Base-by-base conservation (phyloP, 2,888 invertebrate genomes). In the Baccha elongata region DNA sequence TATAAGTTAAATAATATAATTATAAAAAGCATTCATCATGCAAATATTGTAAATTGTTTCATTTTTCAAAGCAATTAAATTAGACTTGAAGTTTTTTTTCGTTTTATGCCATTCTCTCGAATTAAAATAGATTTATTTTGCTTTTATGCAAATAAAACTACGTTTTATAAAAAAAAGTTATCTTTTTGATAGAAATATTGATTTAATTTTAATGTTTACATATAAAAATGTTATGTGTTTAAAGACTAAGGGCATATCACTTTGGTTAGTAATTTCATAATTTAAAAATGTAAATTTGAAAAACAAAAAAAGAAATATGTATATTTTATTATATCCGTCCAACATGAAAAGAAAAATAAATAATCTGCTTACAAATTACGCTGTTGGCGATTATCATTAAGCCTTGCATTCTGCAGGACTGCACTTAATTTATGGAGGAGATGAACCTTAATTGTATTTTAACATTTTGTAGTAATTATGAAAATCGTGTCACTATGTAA, bases 401-500 rank as follows among this genome's bases (percentile, higher is more conserved):
- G 65, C 81, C 60, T 74, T 69, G 62, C 40, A 42, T 67, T 65
- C 71, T 65, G 76, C 60, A 65, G 35, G 58, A 35, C 42, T 71
- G 60, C 58, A 75, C 81, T 72, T 76, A 76, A 81, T 81, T 81
- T 73, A 76, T 76, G 65, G 58, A 67, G 35, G 53, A 53, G 71
- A 81, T 81, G 71, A 69, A 76, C 71, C 65, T 53, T 81, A 81
- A 81, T 81, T 81, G 71, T 62, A 72, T 81, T 81, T 81, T 76
- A 76, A 72, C 52, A 81, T 76, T 81, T 81, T 72, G 81, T 35
- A 55, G 67, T 81, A 76, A 81, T 76, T 76, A 71, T 72, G 71
- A 55, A 60, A 75, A 76, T 52, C 67, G 48, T 76, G 52, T 62
- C 46, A 55, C 23, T 42, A 26, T 65, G 65, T 71, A 71, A 71